Evolutionary conservation across 2,888 invertebrate species (phyloP).

Genomic region (Temnothorax unifasciatus): DNA sequence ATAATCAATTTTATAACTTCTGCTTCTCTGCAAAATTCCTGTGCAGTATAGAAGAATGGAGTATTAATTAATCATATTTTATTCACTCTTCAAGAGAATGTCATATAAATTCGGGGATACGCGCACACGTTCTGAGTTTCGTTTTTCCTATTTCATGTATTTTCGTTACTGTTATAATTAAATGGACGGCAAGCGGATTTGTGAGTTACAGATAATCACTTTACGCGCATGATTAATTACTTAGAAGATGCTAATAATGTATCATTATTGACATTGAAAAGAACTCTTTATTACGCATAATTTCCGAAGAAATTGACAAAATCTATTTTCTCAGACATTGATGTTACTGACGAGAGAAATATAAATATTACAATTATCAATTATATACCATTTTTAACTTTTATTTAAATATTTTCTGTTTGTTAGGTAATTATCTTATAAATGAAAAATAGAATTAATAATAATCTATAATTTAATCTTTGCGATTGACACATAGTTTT

Average conservation of each 20-base stretch:
- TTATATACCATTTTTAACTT: not conserved
- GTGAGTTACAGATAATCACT: slow-evolving; percentile 2
- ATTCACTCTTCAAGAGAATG: not conserved
- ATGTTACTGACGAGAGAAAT: too few relatives aligned
- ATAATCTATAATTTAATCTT: slow-evolving; percentile 13
- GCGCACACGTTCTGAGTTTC: not conserved
- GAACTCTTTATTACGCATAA: slow-evolving; percentile 4
- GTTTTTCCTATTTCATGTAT: not conserved
- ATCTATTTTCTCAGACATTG: not conserved
- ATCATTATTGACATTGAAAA: not conserved
- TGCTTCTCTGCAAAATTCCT: not conserved
- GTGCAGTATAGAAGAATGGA: not conserved
- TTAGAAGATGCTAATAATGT: slow-evolving; percentile 22
- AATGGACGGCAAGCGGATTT: not conserved
- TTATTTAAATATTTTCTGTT: not conserved
- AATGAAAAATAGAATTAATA: not conserved
- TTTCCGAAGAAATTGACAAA: not conserved
- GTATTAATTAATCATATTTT: not conserved
- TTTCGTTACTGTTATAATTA: not conserved
- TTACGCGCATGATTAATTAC: slow-evolving; percentile 3
- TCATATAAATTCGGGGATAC: not conserved
- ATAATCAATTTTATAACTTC: not conserved
- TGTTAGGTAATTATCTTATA: not conserved
- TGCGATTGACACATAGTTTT: not conserved
- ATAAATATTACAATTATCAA: too few relatives aligned